Conservation (phyloP, 1,140 invertebrate genomes). For the Bombus terrestris region DNA sequence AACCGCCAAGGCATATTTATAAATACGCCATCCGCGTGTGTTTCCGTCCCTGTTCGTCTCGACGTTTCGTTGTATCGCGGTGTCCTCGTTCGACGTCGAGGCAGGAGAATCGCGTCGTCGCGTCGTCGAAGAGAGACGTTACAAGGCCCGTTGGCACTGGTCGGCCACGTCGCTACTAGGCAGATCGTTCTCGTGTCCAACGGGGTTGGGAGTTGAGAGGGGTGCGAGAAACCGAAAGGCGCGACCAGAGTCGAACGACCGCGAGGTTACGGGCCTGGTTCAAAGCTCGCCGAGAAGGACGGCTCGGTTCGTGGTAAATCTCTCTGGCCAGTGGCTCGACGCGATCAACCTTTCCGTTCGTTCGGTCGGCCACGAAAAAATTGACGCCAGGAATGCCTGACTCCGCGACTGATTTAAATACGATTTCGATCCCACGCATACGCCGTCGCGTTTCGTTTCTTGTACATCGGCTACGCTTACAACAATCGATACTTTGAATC, state of each 20-base stretch:
- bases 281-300: constrained; percentile 55
- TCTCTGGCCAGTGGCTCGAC: constrained; percentile 11
- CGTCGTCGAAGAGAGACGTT: constrained; percentile 35
- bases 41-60: constrained; percentile 20
- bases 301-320: constrained; percentile 48
- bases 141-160: background rate
- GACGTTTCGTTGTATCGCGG: background rate
- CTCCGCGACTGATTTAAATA: constrained; percentile 27
- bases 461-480: no score
- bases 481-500: background rate
- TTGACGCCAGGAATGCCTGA: constrained; percentile 27
- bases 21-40: constrained; percentile 71
- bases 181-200: background rate
- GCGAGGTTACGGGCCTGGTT: constrained; percentile 51
- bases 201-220: background rate
- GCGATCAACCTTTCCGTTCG: constrained; percentile 21
- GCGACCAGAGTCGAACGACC: constrained; percentile 48
- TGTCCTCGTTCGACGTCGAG: background rate
- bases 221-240: constrained; percentile 32
- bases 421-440: constrained; percentile 23
- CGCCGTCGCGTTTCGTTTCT: background rate
- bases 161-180: background rate
- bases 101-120: background rate
- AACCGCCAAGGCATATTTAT: constrained; percentile 72
- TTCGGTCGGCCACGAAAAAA: constrained; percentile 23